A percentile compares a stretch with the other conserved stretches of the same genome.
Conservation (phyloP, 2,797 vertebrate genomes). For the Acestrorhynchus altus region DNA sequence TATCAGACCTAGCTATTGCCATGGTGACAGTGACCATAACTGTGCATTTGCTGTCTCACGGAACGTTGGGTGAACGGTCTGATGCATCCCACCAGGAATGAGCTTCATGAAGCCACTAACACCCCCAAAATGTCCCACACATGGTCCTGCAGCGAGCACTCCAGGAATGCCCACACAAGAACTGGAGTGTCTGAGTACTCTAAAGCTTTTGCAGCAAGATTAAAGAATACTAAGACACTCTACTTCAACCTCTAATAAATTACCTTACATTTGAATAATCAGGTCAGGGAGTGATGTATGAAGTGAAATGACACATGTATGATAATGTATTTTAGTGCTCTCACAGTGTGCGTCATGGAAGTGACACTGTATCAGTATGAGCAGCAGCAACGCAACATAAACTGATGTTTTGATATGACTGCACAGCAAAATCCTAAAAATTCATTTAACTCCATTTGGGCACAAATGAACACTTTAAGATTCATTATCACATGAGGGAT, state of each 20-base stretch:
- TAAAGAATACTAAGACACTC: not conserved
- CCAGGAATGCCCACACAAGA: not conserved
- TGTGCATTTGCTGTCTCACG: constrained; percentile 61
- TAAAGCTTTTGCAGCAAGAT: constrained; percentile 4
- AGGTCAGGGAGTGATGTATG: not conserved
- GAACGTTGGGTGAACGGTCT: constrained; percentile 55
- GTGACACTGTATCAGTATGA: not conserved
- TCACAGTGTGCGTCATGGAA: not conserved
- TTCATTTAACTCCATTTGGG: not conserved
- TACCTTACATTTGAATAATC: not conserved
- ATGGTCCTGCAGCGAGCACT: constrained; percentile 29
- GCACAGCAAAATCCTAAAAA: not conserved
- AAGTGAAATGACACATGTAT: not conserved
- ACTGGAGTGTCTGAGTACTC: constrained; percentile 21
- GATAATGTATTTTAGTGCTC: not conserved
- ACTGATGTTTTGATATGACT: not conserved
- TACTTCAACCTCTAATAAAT: constrained; percentile 36
- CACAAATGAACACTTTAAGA: not conserved
- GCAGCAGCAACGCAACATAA: not conserved
- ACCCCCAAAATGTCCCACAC: constrained; percentile 23
- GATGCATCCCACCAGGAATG: constrained; percentile 66
- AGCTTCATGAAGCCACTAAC: constrained; percentile 61
- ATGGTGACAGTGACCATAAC: constrained; percentile 60
- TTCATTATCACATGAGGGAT: not conserved
- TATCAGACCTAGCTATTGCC: constrained; percentile 42